Evolutionary conservation across 2,888 invertebrate genomes (phyloP).

Genomic region (Lacanobia wlatinum): DNA sequence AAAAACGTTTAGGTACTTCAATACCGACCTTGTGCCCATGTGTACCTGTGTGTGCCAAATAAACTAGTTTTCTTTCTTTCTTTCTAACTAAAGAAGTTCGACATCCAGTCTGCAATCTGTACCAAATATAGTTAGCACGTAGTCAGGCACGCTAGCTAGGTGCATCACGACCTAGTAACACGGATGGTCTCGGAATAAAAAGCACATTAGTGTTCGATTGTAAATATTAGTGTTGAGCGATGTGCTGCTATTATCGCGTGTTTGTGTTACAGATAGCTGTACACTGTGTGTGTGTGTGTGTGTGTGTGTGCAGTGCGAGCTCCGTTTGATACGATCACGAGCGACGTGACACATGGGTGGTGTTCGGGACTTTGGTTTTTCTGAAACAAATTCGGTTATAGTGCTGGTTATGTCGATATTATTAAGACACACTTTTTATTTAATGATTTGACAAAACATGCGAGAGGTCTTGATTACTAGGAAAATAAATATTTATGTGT

Average conservation of each 20-base stretch:
- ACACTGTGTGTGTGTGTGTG: not conserved
- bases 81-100: not conserved
- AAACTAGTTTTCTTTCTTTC: too few relatives aligned
- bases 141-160: not conserved
- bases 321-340: not conserved
- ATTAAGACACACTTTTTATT: too few relatives aligned
- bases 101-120: not conserved
- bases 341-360: not conserved
- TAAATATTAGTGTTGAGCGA: conserved; percentile 50
- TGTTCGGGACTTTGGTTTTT: not conserved
- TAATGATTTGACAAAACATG: too few relatives aligned
- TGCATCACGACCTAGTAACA: conserved; percentile 37
- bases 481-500: too few relatives aligned
- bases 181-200: conserved; percentile 27
- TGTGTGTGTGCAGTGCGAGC: not conserved
- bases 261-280: conserved; percentile 23
- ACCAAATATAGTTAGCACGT: not conserved
- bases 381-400: not conserved
- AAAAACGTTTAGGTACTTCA: not conserved
- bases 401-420: too few relatives aligned
- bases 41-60: too few relatives aligned
- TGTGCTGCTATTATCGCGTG: conserved; percentile 37
- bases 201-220: conserved; percentile 50
- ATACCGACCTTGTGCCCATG: not conserved
- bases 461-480: too few relatives aligned